Evolutionary conservation across 2,888 invertebrate genomes (phyloP), one percentile per base, ranked within the genome.

Genomic region (Selenia dentaria): DNA sequence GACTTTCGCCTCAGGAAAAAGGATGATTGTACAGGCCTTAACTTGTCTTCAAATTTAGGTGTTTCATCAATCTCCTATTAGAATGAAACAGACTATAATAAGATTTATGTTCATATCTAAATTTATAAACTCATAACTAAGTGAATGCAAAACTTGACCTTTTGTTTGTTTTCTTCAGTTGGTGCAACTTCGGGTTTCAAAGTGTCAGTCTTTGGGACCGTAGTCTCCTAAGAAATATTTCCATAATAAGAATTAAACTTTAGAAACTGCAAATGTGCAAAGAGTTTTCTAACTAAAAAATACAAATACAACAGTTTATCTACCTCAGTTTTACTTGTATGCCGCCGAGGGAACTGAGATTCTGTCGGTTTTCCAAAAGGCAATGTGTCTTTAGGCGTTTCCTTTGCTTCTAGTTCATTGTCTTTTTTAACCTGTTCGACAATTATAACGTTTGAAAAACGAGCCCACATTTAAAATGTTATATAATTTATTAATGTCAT

Each of bases 1-100:
- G 63, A 61, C 48, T 73, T 76, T 53, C 72, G 74, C 59, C 74
- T 70, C 54, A 73, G 65, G 52, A 67, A 72, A 51, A 69, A 64
- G 47, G 70, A 69, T 34, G 70, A 54, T 53, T 70, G 67, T 59
- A 54, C 53, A 11, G 62, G 62, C 62, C 62, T 67, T 62, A 48
- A 52, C 48, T 57, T 58, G 54, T 54, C 65, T 12, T 59, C 54
- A 20, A 57, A 57, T 51, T 62, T 62, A 46, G 57, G 59, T 50
- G 66, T 58, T 44, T 71, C 70, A 20, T 74, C 71, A 20, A 58
- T 43, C 44, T 64, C 74, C 76, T 77, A 76, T 31, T 47, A 56
- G 63, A 53, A 43, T 37, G 41, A 59, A 46, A 40, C 22, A 8
- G 5, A 14, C 4, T n/a, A 32, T 12, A 36, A 51, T 22, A 39